Conservation (phyloP, 1,140 invertebrate genomes). For the Aphis gossypii region DNA sequence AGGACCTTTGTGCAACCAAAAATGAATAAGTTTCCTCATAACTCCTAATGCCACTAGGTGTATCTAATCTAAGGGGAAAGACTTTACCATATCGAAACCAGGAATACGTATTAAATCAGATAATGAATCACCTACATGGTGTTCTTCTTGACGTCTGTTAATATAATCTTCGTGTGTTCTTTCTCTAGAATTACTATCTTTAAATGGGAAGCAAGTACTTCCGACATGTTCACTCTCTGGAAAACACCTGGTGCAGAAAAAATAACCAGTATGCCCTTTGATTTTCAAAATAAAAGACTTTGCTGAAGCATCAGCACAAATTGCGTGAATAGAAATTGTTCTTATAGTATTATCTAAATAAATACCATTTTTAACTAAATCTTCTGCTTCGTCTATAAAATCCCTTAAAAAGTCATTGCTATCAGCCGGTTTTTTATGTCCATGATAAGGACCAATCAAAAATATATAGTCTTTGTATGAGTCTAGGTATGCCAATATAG, state of each 20-base stretch:
- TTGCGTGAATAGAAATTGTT: neutral
- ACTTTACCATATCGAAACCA: neutral
- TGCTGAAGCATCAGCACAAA: neutral
- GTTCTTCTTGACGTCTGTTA: neutral
- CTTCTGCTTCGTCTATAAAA: conserved; percentile 59
- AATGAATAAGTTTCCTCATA: conserved; percentile 57
- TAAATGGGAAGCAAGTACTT: neutral
- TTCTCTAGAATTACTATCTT: conserved; percentile 1
- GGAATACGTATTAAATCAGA: neutral
- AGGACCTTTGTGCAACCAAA: neutral
- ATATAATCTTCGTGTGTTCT: neutral
- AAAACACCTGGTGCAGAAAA: neutral
- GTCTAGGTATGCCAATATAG: neutral
- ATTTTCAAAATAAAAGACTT: neutral
- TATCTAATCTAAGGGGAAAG: neutral
- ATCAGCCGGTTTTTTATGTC: conserved; percentile 60
- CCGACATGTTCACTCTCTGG: neutral
- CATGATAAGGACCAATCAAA: neutral
- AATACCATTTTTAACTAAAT: conserved; percentile 59
- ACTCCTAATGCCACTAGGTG: conserved; percentile 51
- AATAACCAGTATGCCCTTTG: neutral
- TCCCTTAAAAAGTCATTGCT: conserved; percentile 58
- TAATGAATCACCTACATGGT: neutral
- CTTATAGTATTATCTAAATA: conserved; percentile 34
- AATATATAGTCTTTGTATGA: neutral